Conservation (phyloP, 1,140 invertebrate genomes). For the Bombus huntii region DNA sequence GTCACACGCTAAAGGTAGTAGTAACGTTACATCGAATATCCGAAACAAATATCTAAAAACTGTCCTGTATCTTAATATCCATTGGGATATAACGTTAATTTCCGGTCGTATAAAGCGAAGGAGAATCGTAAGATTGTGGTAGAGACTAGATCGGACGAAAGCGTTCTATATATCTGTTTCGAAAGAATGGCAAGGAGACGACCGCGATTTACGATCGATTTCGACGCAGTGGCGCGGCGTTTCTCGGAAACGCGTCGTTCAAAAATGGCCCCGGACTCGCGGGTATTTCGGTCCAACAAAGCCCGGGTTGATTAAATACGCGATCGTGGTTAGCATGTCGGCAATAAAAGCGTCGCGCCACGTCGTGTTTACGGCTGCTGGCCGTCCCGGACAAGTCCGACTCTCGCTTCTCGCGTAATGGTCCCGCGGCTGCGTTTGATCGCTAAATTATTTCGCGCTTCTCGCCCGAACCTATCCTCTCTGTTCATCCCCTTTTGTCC, state of each 20-base stretch:
- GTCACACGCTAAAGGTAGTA: no score
- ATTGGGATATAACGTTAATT: no score
- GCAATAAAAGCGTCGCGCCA: conserved; percentile 50
- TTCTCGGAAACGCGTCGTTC: conserved; percentile 9
- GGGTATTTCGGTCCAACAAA: conserved; percentile 53
- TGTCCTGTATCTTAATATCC: no score
- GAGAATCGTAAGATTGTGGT: no score
- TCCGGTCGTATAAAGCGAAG: no score
- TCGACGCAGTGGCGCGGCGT: neutral
- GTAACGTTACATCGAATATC: no score
- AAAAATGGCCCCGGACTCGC: conserved; percentile 27
- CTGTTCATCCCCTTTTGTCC: no score
- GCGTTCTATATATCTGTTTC: neutral
- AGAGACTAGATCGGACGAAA: neutral
- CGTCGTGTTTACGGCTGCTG: conserved; percentile 47
- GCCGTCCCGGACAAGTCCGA: neutral
- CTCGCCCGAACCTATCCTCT: neutral
- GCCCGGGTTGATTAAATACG: conserved; percentile 54
- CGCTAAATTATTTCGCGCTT: conserved; percentile 41
- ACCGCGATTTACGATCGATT: conserved; percentile 13
- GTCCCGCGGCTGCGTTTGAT: conserved; percentile 32
- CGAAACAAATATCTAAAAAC: no score
- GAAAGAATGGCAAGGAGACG: neutral
- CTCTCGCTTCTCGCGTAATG: conserved; percentile 20
- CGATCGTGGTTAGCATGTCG: conserved; percentile 40